Conservation (phyloP, 2,888 invertebrate genomes). For the Protodeltote pygarga region DNA sequence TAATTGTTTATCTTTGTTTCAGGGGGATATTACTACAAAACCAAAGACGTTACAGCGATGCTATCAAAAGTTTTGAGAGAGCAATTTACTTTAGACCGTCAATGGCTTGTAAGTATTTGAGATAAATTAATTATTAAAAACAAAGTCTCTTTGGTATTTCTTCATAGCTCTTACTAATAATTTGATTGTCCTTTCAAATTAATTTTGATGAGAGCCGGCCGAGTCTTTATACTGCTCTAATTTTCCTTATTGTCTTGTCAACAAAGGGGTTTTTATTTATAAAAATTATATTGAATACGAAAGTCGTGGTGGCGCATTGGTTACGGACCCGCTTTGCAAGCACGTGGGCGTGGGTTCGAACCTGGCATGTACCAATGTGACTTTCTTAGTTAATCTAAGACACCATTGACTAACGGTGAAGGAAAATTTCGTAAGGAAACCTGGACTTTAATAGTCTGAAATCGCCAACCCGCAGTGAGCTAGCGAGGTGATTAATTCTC, state of each 20-base stretch:
- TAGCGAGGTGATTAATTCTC: too few relatives aligned
- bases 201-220: constrained; percentile 42
- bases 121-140: constrained; percentile 58
- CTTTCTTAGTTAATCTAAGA: too few relatives aligned
- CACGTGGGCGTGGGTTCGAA: too few relatives aligned
- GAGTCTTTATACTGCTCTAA: constrained; percentile 42
- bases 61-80: constrained; percentile 95
- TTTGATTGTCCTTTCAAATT: constrained; percentile 51
- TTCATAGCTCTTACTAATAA: constrained; percentile 52
- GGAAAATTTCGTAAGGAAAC: too few relatives aligned
- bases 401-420: too few relatives aligned
- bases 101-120: constrained; percentile 93
- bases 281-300: too few relatives aligned
- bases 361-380: too few relatives aligned
- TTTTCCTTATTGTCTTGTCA: constrained; percentile 41
- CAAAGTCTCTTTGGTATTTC: constrained; percentile 51
- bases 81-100: constrained; percentile 97
- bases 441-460: too few relatives aligned
- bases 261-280: constrained; percentile 43
- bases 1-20: constrained; percentile 81
- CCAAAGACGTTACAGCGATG: constrained; percentile 94
- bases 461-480: too few relatives aligned
- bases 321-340: too few relatives aligned
- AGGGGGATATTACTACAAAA: constrained; percentile 97
- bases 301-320: too few relatives aligned